phyloP scores from a whole-genome alignment of 2,888 invertebrate genomes.

The Anticlea derivata region DNA sequence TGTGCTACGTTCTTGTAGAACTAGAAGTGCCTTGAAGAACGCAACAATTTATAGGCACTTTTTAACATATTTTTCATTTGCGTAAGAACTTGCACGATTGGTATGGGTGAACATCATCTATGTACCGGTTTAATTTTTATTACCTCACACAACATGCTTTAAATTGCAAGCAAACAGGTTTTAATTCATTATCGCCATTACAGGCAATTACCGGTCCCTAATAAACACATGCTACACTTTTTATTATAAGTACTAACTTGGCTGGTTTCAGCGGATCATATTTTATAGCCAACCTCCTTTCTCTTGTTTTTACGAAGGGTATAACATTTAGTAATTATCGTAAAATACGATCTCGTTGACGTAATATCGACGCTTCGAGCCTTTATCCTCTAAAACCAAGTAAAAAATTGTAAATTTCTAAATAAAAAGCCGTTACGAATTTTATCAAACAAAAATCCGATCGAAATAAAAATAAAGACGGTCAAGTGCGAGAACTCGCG shows the following conservation, averaged over 20 bases:
- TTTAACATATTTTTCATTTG: too few relatives aligned
- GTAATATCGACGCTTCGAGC: not conserved
- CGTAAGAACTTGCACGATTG: too few relatives aligned
- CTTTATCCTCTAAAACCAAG: not conserved
- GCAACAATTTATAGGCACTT: too few relatives aligned
- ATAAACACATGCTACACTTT: constrained; percentile 9
- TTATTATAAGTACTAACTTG: constrained; percentile 6
- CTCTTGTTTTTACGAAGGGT: constrained; percentile 11
- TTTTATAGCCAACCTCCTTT: not conserved
- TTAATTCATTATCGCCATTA: not conserved
- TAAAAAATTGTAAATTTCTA: not conserved
- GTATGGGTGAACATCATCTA: too few relatives aligned
- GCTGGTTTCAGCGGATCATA: not conserved
- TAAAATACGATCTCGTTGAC: constrained; percentile 7
- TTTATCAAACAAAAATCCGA: too few relatives aligned
- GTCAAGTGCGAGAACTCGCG: too few relatives aligned
- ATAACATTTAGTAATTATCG: constrained; percentile 1
- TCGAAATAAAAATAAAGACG: too few relatives aligned
- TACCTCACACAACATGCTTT: not conserved
- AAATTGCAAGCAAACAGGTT: constrained; percentile 7
- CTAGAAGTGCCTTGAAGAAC: too few relatives aligned
- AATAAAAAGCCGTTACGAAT: too few relatives aligned
- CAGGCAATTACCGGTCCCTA: constrained; percentile 1
- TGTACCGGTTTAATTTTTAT: too few relatives aligned
- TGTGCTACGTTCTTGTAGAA: too few relatives aligned